A percentile compares a stretch with the other conserved stretches of the same genome.
Evolutionary conservation across 2,797 vertebrate species (phyloP).

Genomic region (Aplochiton taeniatus): DNA sequence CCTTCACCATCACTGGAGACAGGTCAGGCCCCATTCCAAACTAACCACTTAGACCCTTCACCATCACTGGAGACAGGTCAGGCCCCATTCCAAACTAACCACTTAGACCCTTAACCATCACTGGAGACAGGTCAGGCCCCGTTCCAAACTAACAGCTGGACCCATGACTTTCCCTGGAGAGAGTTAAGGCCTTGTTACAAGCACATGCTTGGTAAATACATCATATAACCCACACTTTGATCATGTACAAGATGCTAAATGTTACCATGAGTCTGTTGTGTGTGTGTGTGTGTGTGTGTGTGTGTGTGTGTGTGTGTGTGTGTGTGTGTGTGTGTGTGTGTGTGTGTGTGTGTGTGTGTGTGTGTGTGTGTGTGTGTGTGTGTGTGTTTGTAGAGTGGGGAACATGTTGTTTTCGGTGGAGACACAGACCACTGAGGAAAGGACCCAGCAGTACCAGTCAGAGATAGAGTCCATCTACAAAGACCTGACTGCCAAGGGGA

Average conservation of each 20-base stretch:
- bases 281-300: neutral
- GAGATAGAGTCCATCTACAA: slow-evolving; percentile 97
- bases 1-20: too few relatives aligned
- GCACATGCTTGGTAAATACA: too few relatives aligned
- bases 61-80: too few relatives aligned
- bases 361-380: slow-evolving; percentile 11
- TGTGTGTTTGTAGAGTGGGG: slow-evolving; percentile 80
- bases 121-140: too few relatives aligned
- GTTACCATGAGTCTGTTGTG: too few relatives aligned
- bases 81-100: too few relatives aligned
- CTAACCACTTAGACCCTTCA: too few relatives aligned
- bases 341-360: slow-evolving; percentile 7
- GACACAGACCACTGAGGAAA: slow-evolving; percentile 95
- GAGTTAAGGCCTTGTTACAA: too few relatives aligned
- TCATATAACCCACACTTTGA: neutral
- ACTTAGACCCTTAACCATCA: too few relatives aligned
- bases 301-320: slow-evolving; percentile 3
- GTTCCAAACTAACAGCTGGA: too few relatives aligned
- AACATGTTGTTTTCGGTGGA: slow-evolving; percentile 97
- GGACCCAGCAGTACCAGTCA: slow-evolving; percentile 93
- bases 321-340: neutral
- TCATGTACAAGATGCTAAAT: neutral
- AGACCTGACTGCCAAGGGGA: slow-evolving; percentile 94
- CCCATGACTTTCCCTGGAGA: too few relatives aligned
- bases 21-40: too few relatives aligned